These are phyloP conservation scores for Brachionus sp. DNA, from an alignment of 1,140 invertebrate genomes.

Conservation along the genomic window DNA sequence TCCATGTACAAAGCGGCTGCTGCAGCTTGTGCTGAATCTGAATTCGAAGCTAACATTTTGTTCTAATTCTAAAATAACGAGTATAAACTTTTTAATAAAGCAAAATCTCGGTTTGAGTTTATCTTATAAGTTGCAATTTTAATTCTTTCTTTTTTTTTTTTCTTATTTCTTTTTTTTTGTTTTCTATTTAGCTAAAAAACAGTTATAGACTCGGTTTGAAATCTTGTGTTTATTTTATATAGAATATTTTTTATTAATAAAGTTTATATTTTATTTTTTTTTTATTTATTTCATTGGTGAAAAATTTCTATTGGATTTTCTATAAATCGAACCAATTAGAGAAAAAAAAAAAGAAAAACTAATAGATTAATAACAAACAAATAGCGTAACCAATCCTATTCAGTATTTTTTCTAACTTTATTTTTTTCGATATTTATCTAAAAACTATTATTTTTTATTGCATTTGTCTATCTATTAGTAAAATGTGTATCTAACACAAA, in stretches of 20 bases:
- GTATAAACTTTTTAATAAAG: neutral
- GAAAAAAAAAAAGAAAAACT: too few relatives aligned
- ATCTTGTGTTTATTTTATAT: slow-evolving; percentile 5
- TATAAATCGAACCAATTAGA: neutral
- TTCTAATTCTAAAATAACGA: slow-evolving; percentile 14
- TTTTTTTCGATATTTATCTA: neutral
- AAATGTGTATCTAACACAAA: neutral
- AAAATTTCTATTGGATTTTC: neutral
- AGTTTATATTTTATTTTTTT: neutral
- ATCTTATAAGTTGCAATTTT: slow-evolving; percentile 36
- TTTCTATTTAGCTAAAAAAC: neutral
- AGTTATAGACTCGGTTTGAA: slow-evolving; percentile 31
- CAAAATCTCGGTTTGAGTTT: slow-evolving; percentile 15
- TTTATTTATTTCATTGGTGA: neutral
- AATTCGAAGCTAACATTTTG: slow-evolving; percentile 3
- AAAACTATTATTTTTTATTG: neutral
- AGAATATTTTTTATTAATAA: neutral
- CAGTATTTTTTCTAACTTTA: neutral
- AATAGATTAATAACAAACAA: neutral
- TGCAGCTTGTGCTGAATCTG: neutral
- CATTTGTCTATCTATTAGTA: neutral
- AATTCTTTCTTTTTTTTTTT: neutral
- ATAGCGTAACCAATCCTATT: neutral
- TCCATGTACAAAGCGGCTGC: slow-evolving; percentile 38
- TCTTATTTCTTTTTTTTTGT: neutral